Base-by-base conservation (phyloP, 2,113 vertebrate species). In the Urocolius indicus region DNA sequence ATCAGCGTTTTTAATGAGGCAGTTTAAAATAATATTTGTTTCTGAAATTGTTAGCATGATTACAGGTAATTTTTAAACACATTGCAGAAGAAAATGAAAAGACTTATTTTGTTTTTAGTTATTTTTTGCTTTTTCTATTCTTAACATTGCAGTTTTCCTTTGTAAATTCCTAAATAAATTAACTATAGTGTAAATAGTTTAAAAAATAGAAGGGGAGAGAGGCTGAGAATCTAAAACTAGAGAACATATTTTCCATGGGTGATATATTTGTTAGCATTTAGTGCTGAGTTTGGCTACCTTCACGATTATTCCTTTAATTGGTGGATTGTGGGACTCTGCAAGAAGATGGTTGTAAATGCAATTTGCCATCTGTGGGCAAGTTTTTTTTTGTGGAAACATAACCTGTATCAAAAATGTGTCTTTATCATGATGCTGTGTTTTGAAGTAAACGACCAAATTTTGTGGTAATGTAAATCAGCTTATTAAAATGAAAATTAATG, bases 401-500 rank as follows among this genome's bases (percentile, higher is more conserved):
- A 12, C 82, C 87, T 93, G 21, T 71, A 63, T 66, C 29, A 38
- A 62, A 86, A 87, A 43, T 38, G 13, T 24, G 34, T 91, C 38
- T 90, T 93, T 51, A 54, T 92, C 6, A 17, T 83, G 55, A 43
- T 45, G 67, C 80, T 91, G 61, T 46, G n/a, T 82, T 96, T 82
- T 76, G 45, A 87, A 93, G 23, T 36, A 57, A n/a, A 79, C 41
- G n/a, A 73, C 63, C 75, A 83, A 22, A 92, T 77, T 94, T 91
- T 80, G 34, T 83, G 51, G 16, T 46, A 69, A 51, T 58, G 79
- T 15, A 82, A 69, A 87, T 66, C 71, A 90, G 30, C 41, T n/a
- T 86, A 21, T 89, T 88, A 48, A 94, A 85, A 87, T 93, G 62
- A 91, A 84, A 95, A 81, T 81, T 87, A 87, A 78, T 51, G 38